Conservation (phyloP, 2,797 vertebrate species). For the Agapornis canus region DNA sequence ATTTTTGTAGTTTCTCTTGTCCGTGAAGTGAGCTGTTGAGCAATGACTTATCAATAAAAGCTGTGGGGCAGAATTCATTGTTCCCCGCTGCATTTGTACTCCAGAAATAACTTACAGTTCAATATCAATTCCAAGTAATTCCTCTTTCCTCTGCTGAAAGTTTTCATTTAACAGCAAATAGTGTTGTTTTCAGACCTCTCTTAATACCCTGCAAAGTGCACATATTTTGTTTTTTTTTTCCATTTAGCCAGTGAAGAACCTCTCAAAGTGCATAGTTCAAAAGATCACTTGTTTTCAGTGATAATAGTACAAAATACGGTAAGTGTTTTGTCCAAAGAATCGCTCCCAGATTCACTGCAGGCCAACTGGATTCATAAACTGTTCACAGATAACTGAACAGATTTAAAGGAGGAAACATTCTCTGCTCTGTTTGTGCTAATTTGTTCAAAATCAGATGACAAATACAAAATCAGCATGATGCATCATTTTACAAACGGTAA, state of each 20-base stretch:
- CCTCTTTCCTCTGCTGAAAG: neutral
- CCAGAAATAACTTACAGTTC: neutral
- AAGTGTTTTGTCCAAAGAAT: slow-evolving; percentile 22
- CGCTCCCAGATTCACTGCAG: neutral
- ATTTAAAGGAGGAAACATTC: slow-evolving; percentile 42
- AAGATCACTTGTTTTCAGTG: slow-evolving; percentile 22
- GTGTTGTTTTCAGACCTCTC: neutral
- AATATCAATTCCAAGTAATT: neutral
- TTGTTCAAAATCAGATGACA: slow-evolving; percentile 24
- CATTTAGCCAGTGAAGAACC: neutral
- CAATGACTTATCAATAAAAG: neutral
- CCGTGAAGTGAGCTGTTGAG: neutral
- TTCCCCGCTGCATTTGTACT: neutral
- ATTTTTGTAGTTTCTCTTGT: neutral
- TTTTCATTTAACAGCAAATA: neutral
- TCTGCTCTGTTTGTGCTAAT: neutral
- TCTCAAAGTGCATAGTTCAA: slow-evolving; percentile 11
- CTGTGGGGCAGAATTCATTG: neutral
- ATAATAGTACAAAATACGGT: neutral
- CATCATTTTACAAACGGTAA: neutral
- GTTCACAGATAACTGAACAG: neutral
- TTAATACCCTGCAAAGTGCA: accelerated
- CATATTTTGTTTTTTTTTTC: neutral
- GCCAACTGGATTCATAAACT: slow-evolving; percentile 37
- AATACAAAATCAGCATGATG: neutral